These are phyloP conservation scores for Meloidogyne hapla DNA, from an alignment of 1,140 invertebrate genomes.

Conservation along the genomic window DNA sequence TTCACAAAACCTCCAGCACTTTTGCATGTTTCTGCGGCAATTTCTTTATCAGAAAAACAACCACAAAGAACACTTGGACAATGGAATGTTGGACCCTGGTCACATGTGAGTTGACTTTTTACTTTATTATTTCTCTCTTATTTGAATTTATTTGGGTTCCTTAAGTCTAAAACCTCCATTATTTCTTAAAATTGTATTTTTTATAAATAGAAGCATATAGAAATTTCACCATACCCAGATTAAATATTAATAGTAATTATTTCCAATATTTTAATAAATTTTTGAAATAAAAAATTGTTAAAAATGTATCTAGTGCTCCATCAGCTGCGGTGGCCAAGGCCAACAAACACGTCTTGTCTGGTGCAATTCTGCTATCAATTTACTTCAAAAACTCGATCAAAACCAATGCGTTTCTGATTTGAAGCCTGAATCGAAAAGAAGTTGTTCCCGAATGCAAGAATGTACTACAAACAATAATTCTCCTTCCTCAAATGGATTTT, in stretches of 20 bases:
- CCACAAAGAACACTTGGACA: neutral
- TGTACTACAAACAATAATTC: neutral
- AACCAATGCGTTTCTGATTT: constrained; percentile 41
- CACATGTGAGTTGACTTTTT: constrained; percentile 44
- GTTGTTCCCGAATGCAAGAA: constrained; percentile 29
- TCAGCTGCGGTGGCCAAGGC: constrained; percentile 53
- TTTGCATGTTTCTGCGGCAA: constrained; percentile 51
- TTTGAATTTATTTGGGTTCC: no score
- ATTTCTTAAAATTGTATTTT: no score
- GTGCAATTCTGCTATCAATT: constrained; percentile 54
- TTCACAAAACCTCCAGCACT: constrained; percentile 55
- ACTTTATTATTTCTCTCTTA: neutral
- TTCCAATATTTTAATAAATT: no score
- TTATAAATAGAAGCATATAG: no score
- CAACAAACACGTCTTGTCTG: constrained; percentile 54
- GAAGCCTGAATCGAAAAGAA: constrained; percentile 39
- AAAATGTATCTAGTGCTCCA: constrained; percentile 63
- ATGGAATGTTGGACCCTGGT: constrained; percentile 60
- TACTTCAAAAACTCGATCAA: constrained; percentile 41
- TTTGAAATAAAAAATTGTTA: no score
- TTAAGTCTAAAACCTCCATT: no score
- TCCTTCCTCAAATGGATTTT: neutral
- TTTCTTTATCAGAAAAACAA: constrained; percentile 41
- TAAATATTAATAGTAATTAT: no score
- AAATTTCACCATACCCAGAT: no score